Evolutionary conservation across 2,797 vertebrate genomes (phyloP), one percentile per base, ranked within the genome.

Genomic region (Lacerta agilis): DNA sequence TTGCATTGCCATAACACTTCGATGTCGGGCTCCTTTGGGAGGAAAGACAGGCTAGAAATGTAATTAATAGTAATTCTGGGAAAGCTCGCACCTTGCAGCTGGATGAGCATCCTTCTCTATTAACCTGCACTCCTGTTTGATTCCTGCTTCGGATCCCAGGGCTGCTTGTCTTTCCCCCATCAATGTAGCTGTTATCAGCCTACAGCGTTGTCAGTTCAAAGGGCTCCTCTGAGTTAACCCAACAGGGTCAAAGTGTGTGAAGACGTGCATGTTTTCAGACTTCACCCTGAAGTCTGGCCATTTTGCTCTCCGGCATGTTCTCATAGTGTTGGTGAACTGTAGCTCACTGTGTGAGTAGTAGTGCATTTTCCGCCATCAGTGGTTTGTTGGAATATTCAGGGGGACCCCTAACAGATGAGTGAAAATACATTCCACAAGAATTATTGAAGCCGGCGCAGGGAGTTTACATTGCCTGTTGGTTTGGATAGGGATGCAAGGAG

Each of bases 251-350:
- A 87, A 94, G 90, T 89, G 43, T 90, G 29, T 76, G 58, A 17
- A 67, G 64, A 29, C 43, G 72, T 85, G 79, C 0, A 8, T 25
- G 80, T 79, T 90, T 87, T 79, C 6, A 78, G 92, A 92, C 91
- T 90, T 96, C 87, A 87, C 89, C 87, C 90, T 75, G n/a, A n/a
- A n/a, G n/a, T 36, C 17, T 2, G 38, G 7, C 49, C 75, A 86
- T 88, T 15, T 45, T 49, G 87, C 90, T 90, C 88, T 43, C 82
- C 90, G 90, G 79, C 66, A 87, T 87, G 33, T 93, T 93, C 86
- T 90, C 92, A 91, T 94, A 91, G 87, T 90, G 91, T 85, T 43
- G 23, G 43, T 90, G 88, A 91, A n/a, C 86, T n/a, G 9, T 69
- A 75, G 66, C 13, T 0, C 13, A 55, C 91, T 85, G 83, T 80